These are phyloP conservation scores for Erebia epiphron DNA, from an alignment of 2,888 invertebrate genomes.

Conservation along the genomic window DNA sequence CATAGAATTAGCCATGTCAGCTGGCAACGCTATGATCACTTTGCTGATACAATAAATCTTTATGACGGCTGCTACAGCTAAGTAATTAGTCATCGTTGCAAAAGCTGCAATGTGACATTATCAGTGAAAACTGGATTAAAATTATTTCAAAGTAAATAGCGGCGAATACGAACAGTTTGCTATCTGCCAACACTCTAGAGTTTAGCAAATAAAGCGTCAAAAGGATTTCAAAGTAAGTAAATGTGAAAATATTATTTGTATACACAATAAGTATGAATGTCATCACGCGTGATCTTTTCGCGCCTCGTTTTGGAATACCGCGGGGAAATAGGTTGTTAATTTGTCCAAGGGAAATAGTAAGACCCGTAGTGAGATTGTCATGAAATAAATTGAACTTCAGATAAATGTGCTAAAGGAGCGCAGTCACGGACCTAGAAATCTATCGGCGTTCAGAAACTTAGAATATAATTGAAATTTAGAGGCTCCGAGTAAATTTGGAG, in stretches of 20 bases:
- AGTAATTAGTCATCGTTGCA: slow-evolving; percentile 3
- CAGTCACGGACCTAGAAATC: too few species aligned
- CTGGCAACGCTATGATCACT: too few species aligned
- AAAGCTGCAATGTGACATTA: slow-evolving; percentile 19
- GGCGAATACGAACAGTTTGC: slow-evolving; percentile 31
- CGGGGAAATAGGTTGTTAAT: too few species aligned
- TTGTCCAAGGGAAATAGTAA: too few species aligned
- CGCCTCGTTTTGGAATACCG: background rate
- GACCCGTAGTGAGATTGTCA: too few species aligned
- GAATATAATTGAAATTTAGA: too few species aligned
- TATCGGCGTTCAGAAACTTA: too few species aligned
- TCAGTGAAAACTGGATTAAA: slow-evolving; percentile 27
- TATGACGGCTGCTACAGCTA: background rate
- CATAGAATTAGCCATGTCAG: too few species aligned
- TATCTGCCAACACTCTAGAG: slow-evolving; percentile 23
- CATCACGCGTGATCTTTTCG: background rate
- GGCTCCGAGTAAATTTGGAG: too few species aligned
- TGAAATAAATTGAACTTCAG: too few species aligned
- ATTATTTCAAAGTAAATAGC: slow-evolving; percentile 27
- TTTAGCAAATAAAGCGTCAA: slow-evolving; percentile 31
- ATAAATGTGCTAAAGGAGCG: too few species aligned
- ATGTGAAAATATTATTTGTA: slow-evolving; percentile 20
- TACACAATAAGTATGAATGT: background rate
- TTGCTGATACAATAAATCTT: background rate
- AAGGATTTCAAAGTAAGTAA: slow-evolving; percentile 18